Evolutionary conservation across 1,140 invertebrate species (phyloP).

Genomic region (Lepidurus apus): DNA sequence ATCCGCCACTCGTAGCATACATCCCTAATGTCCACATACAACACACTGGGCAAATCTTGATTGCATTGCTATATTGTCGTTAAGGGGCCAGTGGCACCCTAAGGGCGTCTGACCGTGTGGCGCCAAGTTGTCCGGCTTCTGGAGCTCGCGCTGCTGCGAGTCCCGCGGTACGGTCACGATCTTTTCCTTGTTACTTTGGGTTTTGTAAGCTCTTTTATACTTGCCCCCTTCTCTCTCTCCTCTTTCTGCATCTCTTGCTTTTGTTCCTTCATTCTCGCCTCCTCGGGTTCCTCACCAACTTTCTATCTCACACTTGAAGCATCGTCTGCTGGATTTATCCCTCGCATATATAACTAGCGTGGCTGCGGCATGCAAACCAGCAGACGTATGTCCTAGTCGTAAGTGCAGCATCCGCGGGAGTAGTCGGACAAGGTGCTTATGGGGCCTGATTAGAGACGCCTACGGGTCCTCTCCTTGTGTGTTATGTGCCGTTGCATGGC

Average conservation of each 20-base stretch:
- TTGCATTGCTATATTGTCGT: conserved; percentile 16
- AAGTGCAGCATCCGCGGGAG: conserved; percentile 15
- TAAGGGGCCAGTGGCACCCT: conserved; percentile 16
- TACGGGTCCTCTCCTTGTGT: neutral
- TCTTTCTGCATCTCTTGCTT: neutral
- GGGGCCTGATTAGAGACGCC: conserved; percentile 7
- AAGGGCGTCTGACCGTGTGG: conserved; percentile 17
- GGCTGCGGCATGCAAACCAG: conserved; percentile 15
- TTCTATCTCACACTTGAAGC: neutral
- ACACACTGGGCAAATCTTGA: neutral
- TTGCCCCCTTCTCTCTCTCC: neutral
- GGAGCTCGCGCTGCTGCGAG: conserved; percentile 19
- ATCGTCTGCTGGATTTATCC: conserved; percentile 9
- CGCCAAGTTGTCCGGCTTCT: conserved; percentile 20
- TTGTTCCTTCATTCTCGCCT: conserved; percentile 8
- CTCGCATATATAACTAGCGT: conserved; percentile 18
- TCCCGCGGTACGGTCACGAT: conserved; percentile 20
- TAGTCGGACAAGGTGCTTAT: conserved; percentile 15
- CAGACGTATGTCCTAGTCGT: conserved; percentile 17
- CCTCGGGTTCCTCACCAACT: neutral
- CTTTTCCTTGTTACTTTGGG: conserved; percentile 14
- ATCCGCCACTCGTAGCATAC: neutral
- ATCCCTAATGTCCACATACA: neutral
- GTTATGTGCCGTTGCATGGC: neutral
- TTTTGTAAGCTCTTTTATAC: neutral